phyloP scores from a whole-genome alignment of 1,140 invertebrate species.

The Ceratosolen solmsi region DNA sequence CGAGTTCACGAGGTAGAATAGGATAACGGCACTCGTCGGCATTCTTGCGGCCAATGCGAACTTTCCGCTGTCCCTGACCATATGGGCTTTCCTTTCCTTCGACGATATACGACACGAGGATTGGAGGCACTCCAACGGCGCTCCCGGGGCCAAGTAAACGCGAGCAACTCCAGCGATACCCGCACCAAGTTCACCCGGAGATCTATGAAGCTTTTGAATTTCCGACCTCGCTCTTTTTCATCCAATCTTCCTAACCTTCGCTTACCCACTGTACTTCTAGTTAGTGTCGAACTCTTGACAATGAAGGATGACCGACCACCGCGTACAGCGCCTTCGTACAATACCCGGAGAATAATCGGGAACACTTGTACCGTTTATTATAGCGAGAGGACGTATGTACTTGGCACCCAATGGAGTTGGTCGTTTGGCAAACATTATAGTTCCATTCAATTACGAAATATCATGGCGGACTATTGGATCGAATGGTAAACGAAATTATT shows the following conservation, averaged over 20 bases:
- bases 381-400: background rate
- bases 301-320: background rate
- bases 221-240: conserved; percentile 12
- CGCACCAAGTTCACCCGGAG: background rate
- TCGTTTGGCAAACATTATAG: too few relatives aligned
- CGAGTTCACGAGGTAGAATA: background rate
- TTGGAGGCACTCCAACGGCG: conserved; percentile 26
- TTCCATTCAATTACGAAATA: too few relatives aligned
- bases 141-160: background rate
- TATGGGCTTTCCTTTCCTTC: background rate
- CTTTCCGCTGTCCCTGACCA: background rate
- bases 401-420: background rate
- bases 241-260: conserved; percentile 4
- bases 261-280: conserved; percentile 6
- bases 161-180: background rate
- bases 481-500: background rate
- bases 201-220: conserved; percentile 26
- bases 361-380: conserved; percentile 15
- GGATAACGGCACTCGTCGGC: conserved; percentile 1
- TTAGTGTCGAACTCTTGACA: conserved; percentile 13
- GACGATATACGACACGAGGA: background rate
- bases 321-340: background rate
- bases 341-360: background rate
- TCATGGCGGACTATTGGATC: background rate
- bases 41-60: background rate